Evolutionary conservation across 2,797 vertebrate genomes (phyloP), one percentile per base, ranked within the genome.

Genomic region (Diceros bicornis): DNA sequence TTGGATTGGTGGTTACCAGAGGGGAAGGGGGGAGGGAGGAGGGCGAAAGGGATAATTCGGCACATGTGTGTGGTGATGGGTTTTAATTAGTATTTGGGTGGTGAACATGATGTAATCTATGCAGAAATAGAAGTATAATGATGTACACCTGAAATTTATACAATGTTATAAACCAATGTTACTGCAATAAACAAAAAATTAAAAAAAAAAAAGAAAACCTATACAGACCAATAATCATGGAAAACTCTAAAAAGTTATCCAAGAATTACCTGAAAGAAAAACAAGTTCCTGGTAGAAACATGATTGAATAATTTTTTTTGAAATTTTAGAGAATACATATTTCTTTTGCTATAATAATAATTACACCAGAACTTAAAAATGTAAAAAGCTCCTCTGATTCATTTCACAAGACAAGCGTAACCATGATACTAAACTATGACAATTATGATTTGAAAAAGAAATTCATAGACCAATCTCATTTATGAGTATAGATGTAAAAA

Each of bases 251-350:
- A 78, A 85, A 62, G 13, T 86, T 62, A 44, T 23, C 62, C 21
- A 41, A 96, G 32, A 78, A 71, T 94, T 55, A 81, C 68, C n/a
- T 69, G 59, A 86, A 72, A 91, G 41, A 91, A 94, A 94, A 90
- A n/a, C 55, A 44, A 86, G 25, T 94, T 85, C 18, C 59, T 1
- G 6, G n/a, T 61, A 81, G 89, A 34, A 84, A 75, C 20, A 88
- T 14, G 2, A 85, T 8, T 50, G 10, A 64, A 20, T 78, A 32
- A 7, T 23, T 32, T 44, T 77, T 75, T 27, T 34, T 91, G 75
- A 94, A 72, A n/a, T 72, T 85, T 92, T 59, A 74, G 41, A 27
- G 32, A 90, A 92, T 89, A 64, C 29, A 75, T 62, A 64, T 66
- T 88, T 86, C n/a, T 85, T 83, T 88, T 64, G 37, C 29, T 55